Base-by-base conservation (phyloP, 2,888 invertebrate species). In the Ormyrus rosae region DNA sequence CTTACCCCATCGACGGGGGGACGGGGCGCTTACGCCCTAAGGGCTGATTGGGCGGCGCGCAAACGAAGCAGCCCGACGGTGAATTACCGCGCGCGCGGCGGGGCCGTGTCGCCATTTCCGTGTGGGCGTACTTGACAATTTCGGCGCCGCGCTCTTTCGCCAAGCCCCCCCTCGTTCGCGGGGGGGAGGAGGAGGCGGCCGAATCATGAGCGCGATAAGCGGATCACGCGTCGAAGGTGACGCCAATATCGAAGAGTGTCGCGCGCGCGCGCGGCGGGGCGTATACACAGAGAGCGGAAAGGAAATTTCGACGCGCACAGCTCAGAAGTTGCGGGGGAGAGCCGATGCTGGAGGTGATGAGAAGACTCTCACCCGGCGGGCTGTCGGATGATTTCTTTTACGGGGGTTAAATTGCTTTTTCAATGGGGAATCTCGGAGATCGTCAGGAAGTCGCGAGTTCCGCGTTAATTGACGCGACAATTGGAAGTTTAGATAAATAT, bases 71-170 rank as follows among this genome's bases (percentile, higher is more conserved):
- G 82, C 80, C 82, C 83, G 73, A 82, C 82, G 82, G 80, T 76
- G 84, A 84, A 84, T 84, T 85, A 84, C 83, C 19, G 19, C 19
- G 19, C 1, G 19, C 19, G 19, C 19, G 19, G 79, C 78, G 86
- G 84, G 87, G 86, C 88, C 86, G 83, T 87, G 87, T 86, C 86
- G 87, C 88, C 86, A 89, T 90, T 90, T 90, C 88, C 89, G 89
- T 85, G 88, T 89, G 87, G 89, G 89, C 89, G 89, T 88, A 85
- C 82, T 84, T 85, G 82, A 84, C 85, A 82, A 84, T 85, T 85
- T 83, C 67, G 82, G 19, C 19, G 19, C 19, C 19, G 19, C 81
- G 46, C 48, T 64, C 46, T 53, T 55, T 55, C 63, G 55, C 63
- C 19, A 2, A 19, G 19, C 60, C 11, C 45, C 11, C 45, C 13